Evolutionary conservation across 2,113 vertebrate genomes (phyloP).

Genomic region (Silurus asotus): DNA sequence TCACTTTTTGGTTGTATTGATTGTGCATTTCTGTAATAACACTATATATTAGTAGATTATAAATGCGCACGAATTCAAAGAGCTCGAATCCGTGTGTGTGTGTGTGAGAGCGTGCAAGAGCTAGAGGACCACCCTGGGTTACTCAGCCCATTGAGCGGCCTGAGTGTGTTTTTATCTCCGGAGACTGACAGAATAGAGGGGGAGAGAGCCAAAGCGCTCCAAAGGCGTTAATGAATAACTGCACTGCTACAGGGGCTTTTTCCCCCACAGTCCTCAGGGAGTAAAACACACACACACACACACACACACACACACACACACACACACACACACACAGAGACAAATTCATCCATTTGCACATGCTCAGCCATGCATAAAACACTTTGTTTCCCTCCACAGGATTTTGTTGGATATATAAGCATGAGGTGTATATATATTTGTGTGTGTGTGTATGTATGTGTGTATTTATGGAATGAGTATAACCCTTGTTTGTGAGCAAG

Average conservation of each 20-base stretch:
- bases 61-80: not conserved
- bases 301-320: constrained; percentile 6
- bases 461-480: constrained; percentile 12
- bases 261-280: constrained; percentile 43
- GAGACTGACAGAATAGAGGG: constrained; percentile 58
- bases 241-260: constrained; percentile 54
- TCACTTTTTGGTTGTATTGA: not conserved
- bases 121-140: constrained; percentile 69
- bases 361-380: constrained; percentile 36
- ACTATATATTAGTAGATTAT: not conserved
- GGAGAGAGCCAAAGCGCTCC: constrained; percentile 58
- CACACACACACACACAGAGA: not conserved
- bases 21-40: not conserved
- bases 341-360: constrained; percentile 18
- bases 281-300: not conserved
- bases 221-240: constrained; percentile 69
- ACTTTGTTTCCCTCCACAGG: constrained; percentile 10
- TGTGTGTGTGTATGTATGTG: not conserved
- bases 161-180: constrained; percentile 64
- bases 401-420: constrained; percentile 15
- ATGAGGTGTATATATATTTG: not conserved
- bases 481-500: constrained; percentile 36
- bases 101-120: constrained; percentile 49
- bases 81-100: constrained; percentile 23
- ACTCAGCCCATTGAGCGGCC: constrained; percentile 62